Evolutionary conservation across 2,113 vertebrate species (phyloP).

Genomic region (Coryphaenoides rupestris): DNA sequence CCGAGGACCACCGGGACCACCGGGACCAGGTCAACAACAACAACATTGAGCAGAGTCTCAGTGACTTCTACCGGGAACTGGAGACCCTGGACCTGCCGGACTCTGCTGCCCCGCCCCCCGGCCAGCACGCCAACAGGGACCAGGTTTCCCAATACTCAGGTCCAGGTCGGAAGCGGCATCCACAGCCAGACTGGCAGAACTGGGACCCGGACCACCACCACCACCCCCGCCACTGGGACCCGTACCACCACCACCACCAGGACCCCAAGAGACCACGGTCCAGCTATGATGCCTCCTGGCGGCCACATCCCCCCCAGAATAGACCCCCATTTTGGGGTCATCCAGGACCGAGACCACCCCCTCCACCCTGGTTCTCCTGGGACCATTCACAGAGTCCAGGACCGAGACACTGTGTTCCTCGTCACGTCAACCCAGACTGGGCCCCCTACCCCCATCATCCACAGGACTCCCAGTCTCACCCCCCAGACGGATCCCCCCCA

Average conservation of each 20-base stretch:
- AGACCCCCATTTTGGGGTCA: constrained; percentile 21
- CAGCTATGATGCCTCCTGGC: constrained; percentile 14
- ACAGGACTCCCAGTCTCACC: background rate
- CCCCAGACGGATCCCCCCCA: constrained; percentile 10
- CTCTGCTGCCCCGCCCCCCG: background rate
- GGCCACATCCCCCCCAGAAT: constrained; percentile 18
- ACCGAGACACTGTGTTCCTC: background rate
- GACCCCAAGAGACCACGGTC: constrained; percentile 27
- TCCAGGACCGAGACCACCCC: constrained; percentile 31
- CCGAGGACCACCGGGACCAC: too few relatives aligned
- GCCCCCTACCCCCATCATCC: background rate
- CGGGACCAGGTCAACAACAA: too few relatives aligned
- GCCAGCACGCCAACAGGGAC: background rate
- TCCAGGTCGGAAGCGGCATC: background rate
- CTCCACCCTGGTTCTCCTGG: constrained; percentile 19
- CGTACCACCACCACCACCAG: constrained; percentile 38
- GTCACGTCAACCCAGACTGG: too few relatives aligned
- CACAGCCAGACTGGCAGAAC: constrained; percentile 46
- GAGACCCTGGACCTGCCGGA: constrained; percentile 46
- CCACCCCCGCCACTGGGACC: too few relatives aligned
- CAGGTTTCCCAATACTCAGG: background rate
- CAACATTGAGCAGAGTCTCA: constrained; percentile 61
- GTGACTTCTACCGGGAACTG: constrained; percentile 74
- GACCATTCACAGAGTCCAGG: constrained; percentile 5
- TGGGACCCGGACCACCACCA: constrained; percentile 48